A percentile compares a stretch with the other conserved stretches of the same genome.
These are phyloP conservation scores for Petrolisthes manimaculis DNA, from an alignment of 2,888 invertebrate genomes.

Conservation along the genomic window DNA sequence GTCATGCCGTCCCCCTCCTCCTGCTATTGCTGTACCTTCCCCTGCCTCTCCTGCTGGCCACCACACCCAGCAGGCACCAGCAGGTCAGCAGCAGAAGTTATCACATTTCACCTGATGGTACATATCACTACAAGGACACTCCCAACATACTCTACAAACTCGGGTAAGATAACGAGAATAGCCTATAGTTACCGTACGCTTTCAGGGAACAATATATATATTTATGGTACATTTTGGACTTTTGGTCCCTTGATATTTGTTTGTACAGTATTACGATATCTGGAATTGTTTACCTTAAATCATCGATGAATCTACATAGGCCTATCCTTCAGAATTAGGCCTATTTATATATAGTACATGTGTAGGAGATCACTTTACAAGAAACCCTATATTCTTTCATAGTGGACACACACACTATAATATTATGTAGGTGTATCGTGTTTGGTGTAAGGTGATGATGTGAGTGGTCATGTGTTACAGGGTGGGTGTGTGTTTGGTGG, in stretches of 20 bases:
- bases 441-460: not conserved
- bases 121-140: not conserved
- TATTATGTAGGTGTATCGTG: not conserved
- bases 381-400: too few species aligned
- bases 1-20: too few species aligned
- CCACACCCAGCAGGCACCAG: slow-evolving; percentile 12
- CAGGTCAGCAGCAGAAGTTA: not conserved
- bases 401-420: not conserved
- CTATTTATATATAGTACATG: too few species aligned
- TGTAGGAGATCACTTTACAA: too few species aligned
- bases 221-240: too few species aligned
- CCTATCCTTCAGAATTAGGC: too few species aligned
- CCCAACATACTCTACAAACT: slow-evolving; percentile 5
- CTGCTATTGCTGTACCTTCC: too few species aligned
- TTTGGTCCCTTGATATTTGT: too few species aligned
- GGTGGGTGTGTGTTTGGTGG: slow-evolving; percentile 25
- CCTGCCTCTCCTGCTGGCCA: not conserved
- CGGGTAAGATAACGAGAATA: not conserved
- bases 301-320: too few species aligned
- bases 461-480: not conserved
- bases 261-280: too few species aligned
- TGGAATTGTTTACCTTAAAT: too few species aligned
- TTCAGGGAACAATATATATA: not conserved
- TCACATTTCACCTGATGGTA: slow-evolving; percentile 1
- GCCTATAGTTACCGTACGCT: too few species aligned